A percentile compares a stretch with the other conserved stretches of the same genome.
Conservation (phyloP, 2,797 vertebrate genomes). For the Takifugu rubripes region DNA sequence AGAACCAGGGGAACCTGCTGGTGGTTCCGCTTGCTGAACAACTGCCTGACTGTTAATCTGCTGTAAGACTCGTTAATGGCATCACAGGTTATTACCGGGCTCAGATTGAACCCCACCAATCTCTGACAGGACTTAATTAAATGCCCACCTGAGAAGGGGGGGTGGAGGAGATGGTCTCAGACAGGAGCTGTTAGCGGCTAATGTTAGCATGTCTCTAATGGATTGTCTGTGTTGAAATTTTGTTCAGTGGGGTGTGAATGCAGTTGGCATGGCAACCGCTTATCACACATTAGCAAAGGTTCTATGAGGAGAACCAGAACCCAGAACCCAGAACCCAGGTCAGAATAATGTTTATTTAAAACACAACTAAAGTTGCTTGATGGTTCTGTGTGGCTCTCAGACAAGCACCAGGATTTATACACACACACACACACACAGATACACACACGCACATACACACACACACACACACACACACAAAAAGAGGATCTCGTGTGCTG, state of each 20-base stretch:
- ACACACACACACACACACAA: neutral
- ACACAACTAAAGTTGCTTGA: neutral
- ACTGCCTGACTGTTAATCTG: too few relatives aligned
- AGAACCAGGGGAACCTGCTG: too few relatives aligned
- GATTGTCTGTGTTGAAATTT: neutral
- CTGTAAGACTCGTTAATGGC: too few relatives aligned
- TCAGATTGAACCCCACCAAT: neutral
- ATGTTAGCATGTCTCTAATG: slow-evolving; percentile 21
- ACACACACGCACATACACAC: neutral
- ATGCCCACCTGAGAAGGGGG: slow-evolving; percentile 9
- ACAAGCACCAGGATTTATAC: neutral
- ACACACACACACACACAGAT: neutral
- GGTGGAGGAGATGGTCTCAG: neutral
- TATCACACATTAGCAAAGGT: neutral
- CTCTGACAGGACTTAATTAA: slow-evolving; percentile 12
- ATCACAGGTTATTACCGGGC: too few relatives aligned
- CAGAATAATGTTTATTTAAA: neutral
- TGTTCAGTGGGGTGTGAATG: neutral
- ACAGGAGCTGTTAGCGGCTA: slow-evolving; percentile 2
- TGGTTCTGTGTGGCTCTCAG: too few relatives aligned
- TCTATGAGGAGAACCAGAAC: neutral
- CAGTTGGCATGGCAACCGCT: neutral
- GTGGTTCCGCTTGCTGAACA: too few relatives aligned
- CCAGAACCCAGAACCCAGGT: too few relatives aligned
- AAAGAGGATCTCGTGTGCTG: neutral